phyloP scores from a whole-genome alignment of 2,113 vertebrate genomes.

The Neolamprologus sp. region DNA sequence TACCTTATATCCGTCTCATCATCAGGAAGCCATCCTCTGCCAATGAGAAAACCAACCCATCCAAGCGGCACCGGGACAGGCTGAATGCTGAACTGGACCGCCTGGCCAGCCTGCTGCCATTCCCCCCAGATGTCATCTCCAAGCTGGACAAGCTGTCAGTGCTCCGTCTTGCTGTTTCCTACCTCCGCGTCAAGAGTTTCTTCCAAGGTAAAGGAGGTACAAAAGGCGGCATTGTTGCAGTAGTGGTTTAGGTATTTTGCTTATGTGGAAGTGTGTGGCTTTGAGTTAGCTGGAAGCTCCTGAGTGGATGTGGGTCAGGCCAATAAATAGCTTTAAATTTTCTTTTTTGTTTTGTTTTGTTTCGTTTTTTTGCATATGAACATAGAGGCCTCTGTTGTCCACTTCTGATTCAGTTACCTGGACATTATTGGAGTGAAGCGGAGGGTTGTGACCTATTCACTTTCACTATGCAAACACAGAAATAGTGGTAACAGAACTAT shows the following conservation, averaged over 20 bases:
- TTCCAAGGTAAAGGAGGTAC: conserved; percentile 81
- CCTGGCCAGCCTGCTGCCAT: conserved; percentile 89
- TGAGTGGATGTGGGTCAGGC: not conserved
- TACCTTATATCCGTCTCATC: not conserved
- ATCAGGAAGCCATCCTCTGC: conserved; percentile 79
- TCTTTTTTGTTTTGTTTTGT: not conserved
- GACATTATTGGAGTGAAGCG: not conserved
- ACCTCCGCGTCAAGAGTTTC: conserved; percentile 94
- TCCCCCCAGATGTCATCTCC: conserved; percentile 85
- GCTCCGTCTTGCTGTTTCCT: conserved; percentile 92
- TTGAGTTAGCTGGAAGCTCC: not conserved
- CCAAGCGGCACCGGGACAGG: conserved; percentile 91
- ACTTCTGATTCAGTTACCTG: not conserved
- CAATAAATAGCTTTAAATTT: not conserved
- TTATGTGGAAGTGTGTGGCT: not conserved
- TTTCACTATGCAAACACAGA: not conserved
- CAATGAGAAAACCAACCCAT: conserved; percentile 91
- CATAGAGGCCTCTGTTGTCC: not conserved
- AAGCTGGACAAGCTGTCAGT: conserved; percentile 97
- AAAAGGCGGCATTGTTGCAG: not conserved
- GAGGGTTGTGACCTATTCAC: not conserved
- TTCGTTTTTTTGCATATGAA: not conserved
- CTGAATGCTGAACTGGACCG: conserved; percentile 92
- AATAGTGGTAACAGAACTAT: not conserved
- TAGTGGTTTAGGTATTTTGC: not conserved